Base-by-base conservation (phyloP, 2,113 vertebrate species). In the Marcusenius ussheri region DNA sequence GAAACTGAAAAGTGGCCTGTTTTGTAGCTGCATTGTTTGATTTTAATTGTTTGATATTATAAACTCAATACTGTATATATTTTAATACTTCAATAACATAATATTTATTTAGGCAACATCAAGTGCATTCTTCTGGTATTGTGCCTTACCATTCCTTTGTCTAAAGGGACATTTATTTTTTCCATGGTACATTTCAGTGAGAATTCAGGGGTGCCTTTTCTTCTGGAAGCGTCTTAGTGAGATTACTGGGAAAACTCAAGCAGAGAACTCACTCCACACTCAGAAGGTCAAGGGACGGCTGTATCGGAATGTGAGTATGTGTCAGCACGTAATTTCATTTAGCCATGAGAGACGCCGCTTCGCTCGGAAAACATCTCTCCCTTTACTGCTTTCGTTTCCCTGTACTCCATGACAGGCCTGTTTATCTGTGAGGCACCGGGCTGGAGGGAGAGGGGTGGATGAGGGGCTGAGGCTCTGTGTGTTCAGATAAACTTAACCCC, bases 261-360 rank as follows among this genome's bases (percentile, higher is more conserved):
- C 21, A 17, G 5, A 35, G 66, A 11, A 74, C 27, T 70, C n/a
- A 70, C 66, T 74, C 11, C n/a, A 77, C 31, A 17, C 70, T 35
- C 15, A 31, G 31, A 77, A 77, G 31, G 70, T 77, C 70, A 39
- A 17, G 7, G 21, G 24, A 4, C 11, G 4, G 3, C 53, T 3
- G 24, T 2, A 5, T 47, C 0, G 88, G 88, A 39, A 56, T 35
- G 19, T 56, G 47, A 89, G 84, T n/a, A 46, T 15, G 31, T 27
- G 49, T 89, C 49, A 45, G 70, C 19, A 27, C 51, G 17, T 42
- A 89, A 80, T 89, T 89, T 84, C 27, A 83, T 56, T 89, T 58
- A 58, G 31, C 74, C 15, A 11, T 80, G 17, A 83, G 17, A 83
- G 77, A 50, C 13, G 17, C 56, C 31, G 31, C 24, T 46, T 13